These are phyloP conservation scores for Melanargia galathea DNA, from an alignment of 2,888 invertebrate genomes.

Conservation along the genomic window DNA sequence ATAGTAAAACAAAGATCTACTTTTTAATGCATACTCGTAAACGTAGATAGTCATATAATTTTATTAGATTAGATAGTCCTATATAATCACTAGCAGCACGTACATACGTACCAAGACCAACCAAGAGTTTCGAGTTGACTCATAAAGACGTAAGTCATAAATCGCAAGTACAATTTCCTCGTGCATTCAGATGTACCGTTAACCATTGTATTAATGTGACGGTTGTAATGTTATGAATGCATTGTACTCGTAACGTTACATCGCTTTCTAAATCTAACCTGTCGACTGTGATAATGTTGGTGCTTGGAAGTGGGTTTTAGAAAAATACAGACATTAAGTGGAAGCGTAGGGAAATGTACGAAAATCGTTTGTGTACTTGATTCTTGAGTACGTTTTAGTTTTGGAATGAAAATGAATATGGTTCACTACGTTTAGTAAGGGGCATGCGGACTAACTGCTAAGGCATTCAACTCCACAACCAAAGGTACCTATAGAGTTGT, in stretches of 20 bases:
- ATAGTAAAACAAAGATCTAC: not conserved
- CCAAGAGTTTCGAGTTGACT: conserved; percentile 6
- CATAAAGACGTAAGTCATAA: conserved; percentile 22
- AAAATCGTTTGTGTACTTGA: conserved; percentile 1
- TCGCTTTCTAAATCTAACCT: conserved; percentile 30
- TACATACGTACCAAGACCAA: not conserved
- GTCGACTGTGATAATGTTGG: conserved; percentile 18
- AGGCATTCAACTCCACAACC: not conserved
- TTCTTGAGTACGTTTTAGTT: not conserved
- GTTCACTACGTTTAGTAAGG: not conserved
- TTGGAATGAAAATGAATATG: not conserved
- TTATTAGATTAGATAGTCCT: not conserved
- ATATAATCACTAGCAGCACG: not conserved
- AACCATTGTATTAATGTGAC: conserved; percentile 24
- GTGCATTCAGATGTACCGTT: conserved; percentile 28
- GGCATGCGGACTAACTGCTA: too few relatives aligned
- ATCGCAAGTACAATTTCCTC: conserved; percentile 23
- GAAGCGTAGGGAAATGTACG: conserved; percentile 3
- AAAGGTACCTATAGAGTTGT: not conserved
- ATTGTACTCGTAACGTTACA: conserved; percentile 34
- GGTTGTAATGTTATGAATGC: conserved; percentile 34
- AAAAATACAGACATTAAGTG: conserved; percentile 2
- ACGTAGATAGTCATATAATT: not conserved
- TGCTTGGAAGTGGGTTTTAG: conserved; percentile 10
- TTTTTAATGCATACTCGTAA: not conserved